These are phyloP conservation scores for Tetragnatha montana DNA, from an alignment of 2,888 invertebrate genomes.

Conservation along the genomic window DNA sequence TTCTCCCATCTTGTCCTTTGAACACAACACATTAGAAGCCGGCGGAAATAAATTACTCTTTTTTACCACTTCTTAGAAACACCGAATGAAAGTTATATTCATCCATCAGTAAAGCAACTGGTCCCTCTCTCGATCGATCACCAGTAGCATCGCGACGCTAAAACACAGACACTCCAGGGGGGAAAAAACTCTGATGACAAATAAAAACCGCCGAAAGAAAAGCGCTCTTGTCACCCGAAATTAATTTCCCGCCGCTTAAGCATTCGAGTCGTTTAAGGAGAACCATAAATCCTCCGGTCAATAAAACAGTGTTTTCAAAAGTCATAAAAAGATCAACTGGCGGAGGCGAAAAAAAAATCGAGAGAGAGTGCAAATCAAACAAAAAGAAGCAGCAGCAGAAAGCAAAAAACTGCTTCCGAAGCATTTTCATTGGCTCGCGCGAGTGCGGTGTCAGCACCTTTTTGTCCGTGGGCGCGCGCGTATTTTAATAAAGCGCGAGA, in stretches of 20 bases:
- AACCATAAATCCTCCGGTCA: slow-evolving; percentile 34
- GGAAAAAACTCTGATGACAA: background rate
- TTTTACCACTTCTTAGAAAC: too few relatives aligned
- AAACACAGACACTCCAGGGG: too few relatives aligned
- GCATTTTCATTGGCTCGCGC: background rate
- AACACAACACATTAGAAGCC: too few relatives aligned
- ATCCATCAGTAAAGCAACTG: too few relatives aligned
- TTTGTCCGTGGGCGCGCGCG: background rate
- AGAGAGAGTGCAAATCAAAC: background rate
- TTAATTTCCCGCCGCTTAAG: slow-evolving; percentile 43
- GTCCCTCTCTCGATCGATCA: too few relatives aligned
- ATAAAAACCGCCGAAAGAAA: background rate
- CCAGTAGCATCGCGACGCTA: too few relatives aligned
- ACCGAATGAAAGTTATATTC: too few relatives aligned
- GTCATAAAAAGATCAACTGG: slow-evolving; percentile 29
- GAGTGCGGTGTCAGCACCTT: background rate
- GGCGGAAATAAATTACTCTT: too few relatives aligned
- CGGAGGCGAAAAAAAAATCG: slow-evolving; percentile 8
- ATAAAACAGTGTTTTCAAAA: slow-evolving; percentile 15
- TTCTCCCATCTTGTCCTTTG: too few relatives aligned
- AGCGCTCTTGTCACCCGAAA: slow-evolving; percentile 26
- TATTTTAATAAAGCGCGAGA: background rate
- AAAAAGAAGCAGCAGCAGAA: background rate
- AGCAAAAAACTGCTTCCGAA: slow-evolving; percentile 3
- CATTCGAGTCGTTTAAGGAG: slow-evolving; percentile 35